Percentiles rank a stretch among this genome's conserved stretches.
Evolutionary conservation across 1,140 invertebrate species (phyloP).

Genomic region (Drosophila novamexicana): DNA sequence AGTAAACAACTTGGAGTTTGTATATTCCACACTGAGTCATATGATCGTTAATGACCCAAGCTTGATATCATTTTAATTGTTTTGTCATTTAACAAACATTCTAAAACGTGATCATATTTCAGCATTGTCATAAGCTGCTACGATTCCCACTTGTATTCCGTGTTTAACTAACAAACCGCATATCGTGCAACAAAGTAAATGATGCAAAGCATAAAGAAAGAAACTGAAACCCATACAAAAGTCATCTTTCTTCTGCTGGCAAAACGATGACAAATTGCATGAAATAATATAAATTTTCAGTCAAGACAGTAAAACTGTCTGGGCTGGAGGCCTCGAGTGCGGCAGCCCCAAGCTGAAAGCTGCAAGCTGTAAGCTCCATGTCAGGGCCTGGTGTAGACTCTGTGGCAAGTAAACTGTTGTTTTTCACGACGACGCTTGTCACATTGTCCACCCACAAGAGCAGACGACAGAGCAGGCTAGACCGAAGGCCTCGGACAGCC

Average conservation of each 20-base stretch:
- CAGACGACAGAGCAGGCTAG: constrained; percentile 69
- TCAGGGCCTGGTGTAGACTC: constrained; percentile 28
- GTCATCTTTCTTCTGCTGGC: constrained; percentile 74
- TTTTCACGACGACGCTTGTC: constrained; percentile 82
- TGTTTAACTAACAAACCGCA: constrained; percentile 22
- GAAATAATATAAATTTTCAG: constrained; percentile 82
- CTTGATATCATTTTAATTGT: constrained; percentile 51
- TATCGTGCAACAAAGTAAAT: constrained; percentile 48
- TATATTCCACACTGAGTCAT: constrained; percentile 4
- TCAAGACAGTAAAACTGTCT: constrained; percentile 79
- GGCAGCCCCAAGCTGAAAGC: constrained; percentile 25
- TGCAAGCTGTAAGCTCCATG: constrained; percentile 18
- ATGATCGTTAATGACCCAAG: constrained; percentile 26
- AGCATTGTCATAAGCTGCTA: constrained; percentile 34
- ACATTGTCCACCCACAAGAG: constrained; percentile 80
- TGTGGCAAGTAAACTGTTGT: constrained; percentile 80
- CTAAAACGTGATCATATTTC: constrained; percentile 47
- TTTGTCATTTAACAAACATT: constrained; percentile 38
- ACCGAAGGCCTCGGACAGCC: constrained; percentile 19
- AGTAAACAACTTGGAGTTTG: not conserved
- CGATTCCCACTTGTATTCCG: constrained; percentile 23
- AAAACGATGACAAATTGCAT: constrained; percentile 82
- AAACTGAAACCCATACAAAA: constrained; percentile 47
- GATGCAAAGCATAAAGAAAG: constrained; percentile 10
- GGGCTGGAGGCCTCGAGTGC: constrained; percentile 35